Evolutionary conservation across 2,888 invertebrate species (phyloP).

Genomic region (Lapara coniferarum): DNA sequence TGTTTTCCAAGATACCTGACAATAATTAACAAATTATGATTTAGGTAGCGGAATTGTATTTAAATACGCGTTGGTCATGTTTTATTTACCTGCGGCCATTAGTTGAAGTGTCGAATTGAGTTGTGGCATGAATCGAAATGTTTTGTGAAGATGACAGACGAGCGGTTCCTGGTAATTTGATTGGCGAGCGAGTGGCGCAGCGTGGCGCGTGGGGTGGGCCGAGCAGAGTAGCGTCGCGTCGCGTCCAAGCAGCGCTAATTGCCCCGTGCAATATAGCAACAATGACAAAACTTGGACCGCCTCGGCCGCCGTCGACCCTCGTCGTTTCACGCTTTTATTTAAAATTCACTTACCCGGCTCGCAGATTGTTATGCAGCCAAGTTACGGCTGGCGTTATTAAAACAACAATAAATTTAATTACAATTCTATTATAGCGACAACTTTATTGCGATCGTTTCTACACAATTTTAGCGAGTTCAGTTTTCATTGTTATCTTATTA

Average conservation of each 20-base stretch:
- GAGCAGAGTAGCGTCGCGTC: constrained; percentile 54
- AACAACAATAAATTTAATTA: constrained; percentile 73
- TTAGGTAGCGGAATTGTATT: neutral
- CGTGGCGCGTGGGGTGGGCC: constrained; percentile 26
- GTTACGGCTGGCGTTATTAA: constrained; percentile 66
- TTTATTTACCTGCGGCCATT: constrained; percentile 48
- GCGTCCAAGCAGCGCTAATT: constrained; percentile 76
- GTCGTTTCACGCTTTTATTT: constrained; percentile 77
- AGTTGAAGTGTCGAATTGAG: constrained; percentile 64
- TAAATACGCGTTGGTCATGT: constrained; percentile 24
- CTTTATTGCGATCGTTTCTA: constrained; percentile 42
- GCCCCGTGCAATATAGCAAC: constrained; percentile 81
- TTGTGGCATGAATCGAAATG: constrained; percentile 36
- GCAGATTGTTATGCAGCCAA: constrained; percentile 76
- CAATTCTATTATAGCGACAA: constrained; percentile 56
- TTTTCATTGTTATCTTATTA: constrained; percentile 34
- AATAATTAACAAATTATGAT: too few relatives aligned
- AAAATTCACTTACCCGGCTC: constrained; percentile 78
- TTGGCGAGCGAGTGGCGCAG: constrained; percentile 56
- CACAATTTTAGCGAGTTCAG: constrained; percentile 28
- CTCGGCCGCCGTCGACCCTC: constrained; percentile 63
- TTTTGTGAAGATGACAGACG: constrained; percentile 49
- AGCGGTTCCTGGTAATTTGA: constrained; percentile 71
- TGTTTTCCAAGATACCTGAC: too few relatives aligned
- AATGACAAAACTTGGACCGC: constrained; percentile 79